phyloP scores from a whole-genome alignment of 2,888 invertebrate genomes.

The Sycophila texana region DNA sequence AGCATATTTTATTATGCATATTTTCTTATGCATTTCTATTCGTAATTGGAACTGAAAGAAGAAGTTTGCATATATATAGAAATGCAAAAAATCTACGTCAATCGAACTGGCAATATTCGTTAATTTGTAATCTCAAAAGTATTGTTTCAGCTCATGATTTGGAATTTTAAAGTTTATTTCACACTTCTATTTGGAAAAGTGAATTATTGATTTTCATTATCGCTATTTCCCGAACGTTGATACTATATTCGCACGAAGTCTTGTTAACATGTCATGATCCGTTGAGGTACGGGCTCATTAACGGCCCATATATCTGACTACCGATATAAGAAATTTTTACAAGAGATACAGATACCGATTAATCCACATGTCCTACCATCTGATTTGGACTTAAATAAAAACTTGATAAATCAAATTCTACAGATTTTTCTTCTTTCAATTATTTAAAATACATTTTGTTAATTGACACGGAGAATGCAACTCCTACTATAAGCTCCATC shows the following conservation, averaged over 20 bases:
- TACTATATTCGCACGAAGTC: too few relatives aligned
- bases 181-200: too few relatives aligned
- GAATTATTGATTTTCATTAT: slow-evolving; percentile 13
- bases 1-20: too few relatives aligned
- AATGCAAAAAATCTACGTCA: too few relatives aligned
- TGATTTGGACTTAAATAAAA: neutral
- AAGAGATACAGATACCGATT: neutral
- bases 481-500: slow-evolving; percentile 67
- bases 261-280: neutral
- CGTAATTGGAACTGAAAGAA: too few relatives aligned
- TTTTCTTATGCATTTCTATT: too few relatives aligned
- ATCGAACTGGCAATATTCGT: too few relatives aligned
- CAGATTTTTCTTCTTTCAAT: neutral
- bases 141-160: too few relatives aligned
- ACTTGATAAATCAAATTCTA: neutral
- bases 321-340: neutral
- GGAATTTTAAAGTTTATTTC: too few relatives aligned
- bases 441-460: neutral
- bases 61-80: too few relatives aligned
- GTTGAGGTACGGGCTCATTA: neutral
- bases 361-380: neutral
- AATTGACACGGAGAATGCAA: neutral
- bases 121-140: too few relatives aligned
- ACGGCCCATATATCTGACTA: neutral
- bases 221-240: neutral